Base-by-base conservation (phyloP, 2,797 vertebrate genomes). In the Odontamblyopus rebecca region DNA sequence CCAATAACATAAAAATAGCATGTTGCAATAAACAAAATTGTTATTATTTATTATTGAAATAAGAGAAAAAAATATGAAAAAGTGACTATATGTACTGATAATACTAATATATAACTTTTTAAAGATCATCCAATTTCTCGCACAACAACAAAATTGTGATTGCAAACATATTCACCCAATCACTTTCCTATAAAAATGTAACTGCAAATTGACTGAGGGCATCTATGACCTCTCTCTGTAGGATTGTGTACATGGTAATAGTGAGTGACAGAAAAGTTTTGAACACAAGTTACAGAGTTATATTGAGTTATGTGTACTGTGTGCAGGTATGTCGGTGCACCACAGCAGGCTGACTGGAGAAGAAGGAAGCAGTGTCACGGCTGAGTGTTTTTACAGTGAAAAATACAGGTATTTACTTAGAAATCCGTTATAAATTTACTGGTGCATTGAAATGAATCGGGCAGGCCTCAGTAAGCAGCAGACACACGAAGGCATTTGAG, bases 261-360 rank as follows among this genome's bases (percentile, higher is more conserved):
- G n/a, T 48, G n/a, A 65, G 1, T 50, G 63, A 66, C 41, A 66
- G 44, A 48, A 15, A 48, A 29, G 26, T 66, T 65, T 30, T 51
- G 29, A 51, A 48, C 62, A 64, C n/a, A 64, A 13, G 23, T 64
- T 65, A 63, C 15, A 48, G 44, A 18, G 2, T 2, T 35, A 38
- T 38, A 38, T 38, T 0, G 29, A 54, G 35, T 38, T 15, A 1
- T 23, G 50, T 74, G 35, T 54, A 12, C 23, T 61, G 75, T 54
- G 51, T 80, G 75, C 83, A 94, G 93, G 92, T 23, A 16, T 94
- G 73, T 83, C 81, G 1, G 86, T 78, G 38, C 74, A 77, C 32
- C 90, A 85, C 77, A 88, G 35, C 82, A 68, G 41, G 8, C 32
- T 93, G 68, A 86, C 61, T 12, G 91, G 87, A 8, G 88, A 86